Evolutionary conservation across 2,888 invertebrate species (phyloP), one percentile per base, ranked within the genome.

Genomic region (Anarsia innoxiella): DNA sequence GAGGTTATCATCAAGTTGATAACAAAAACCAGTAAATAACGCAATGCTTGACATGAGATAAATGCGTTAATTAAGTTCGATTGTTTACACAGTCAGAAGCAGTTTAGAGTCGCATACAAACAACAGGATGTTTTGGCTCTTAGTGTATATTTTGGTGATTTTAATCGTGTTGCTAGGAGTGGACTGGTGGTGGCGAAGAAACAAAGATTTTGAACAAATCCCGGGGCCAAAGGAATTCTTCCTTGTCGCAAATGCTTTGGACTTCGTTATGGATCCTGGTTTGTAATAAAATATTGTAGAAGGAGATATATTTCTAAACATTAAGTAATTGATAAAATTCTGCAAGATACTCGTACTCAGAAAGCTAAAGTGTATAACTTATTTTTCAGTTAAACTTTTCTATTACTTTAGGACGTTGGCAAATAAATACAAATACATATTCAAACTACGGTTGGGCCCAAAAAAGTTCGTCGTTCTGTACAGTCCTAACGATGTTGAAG

Each of bases 401-500:
- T 58, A 54, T 42, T 59, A 47, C 64, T 66, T 50, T 4, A 63
- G 38, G 33, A 39, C 31, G 1, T 36, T 52, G 26, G 41, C 56
- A n/a, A 46, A 44, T 23, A 47, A 36, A 31, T 57, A 59, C 33
- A 53, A 57, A 29, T 37, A 51, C 1, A 26, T 56, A 12, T 62
- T 49, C 40, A 51, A 40, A 41, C 2, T 64, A 13, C 47, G 48
- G 36, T 33, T 60, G 12, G 61, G 61, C 15, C 47, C 50, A 2
- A 44, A 51, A 6, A 51, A 49, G 31, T 31, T 44, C 9, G 52
- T 77, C 11, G 62, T 65, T 34, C 54, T 86, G 4, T 71, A 70
- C 14, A 69, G 71, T 34, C 77, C 87, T 0, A 76, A 84, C 40
- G 86, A 87, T 47, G 65, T 80, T 1, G 87, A 88, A 59, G 84